These are phyloP conservation scores for Neoitamus cyanurus DNA, from an alignment of 2,888 invertebrate species.

Conservation along the genomic window DNA sequence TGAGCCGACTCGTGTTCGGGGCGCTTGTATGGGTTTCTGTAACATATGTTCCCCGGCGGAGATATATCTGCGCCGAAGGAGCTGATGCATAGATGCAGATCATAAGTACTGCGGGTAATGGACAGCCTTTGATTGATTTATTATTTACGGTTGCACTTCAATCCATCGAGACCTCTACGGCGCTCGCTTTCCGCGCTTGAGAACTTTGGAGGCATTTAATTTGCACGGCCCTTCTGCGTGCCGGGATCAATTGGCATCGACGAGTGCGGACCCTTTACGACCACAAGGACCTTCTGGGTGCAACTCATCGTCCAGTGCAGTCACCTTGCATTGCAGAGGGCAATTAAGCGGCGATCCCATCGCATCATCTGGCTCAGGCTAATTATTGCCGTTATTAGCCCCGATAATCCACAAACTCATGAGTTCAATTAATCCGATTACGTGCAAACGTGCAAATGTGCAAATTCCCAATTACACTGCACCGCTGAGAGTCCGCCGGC, in stretches of 20 bases:
- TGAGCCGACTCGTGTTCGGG: conserved; percentile 14
- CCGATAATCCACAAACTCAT: background rate
- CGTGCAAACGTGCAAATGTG: background rate
- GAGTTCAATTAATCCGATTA: conserved; percentile 41
- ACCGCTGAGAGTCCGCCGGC: background rate
- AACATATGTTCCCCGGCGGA: conserved; percentile 7
- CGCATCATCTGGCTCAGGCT: background rate
- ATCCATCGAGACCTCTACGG: conserved; percentile 20
- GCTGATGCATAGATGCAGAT: conserved; percentile 40
- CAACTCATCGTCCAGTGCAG: background rate
- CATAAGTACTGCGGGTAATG: conserved; percentile 37
- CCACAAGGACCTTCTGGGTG: background rate
- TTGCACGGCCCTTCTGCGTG: background rate
- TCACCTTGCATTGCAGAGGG: background rate
- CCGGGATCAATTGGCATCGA: background rate
- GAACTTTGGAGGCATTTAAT: conserved; percentile 7
- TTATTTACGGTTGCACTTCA: conserved; percentile 42
- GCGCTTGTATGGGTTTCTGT: conserved; percentile 14
- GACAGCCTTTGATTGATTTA: conserved; percentile 44
- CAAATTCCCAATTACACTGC: conserved; percentile 13
- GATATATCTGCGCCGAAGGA: conserved; percentile 23
- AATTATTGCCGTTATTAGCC: background rate
- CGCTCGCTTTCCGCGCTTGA: conserved; percentile 1
- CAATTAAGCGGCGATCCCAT: background rate
- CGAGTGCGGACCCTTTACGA: background rate